Conservation (phyloP, 2,113 vertebrate genomes). For the Empidonax traillii region DNA sequence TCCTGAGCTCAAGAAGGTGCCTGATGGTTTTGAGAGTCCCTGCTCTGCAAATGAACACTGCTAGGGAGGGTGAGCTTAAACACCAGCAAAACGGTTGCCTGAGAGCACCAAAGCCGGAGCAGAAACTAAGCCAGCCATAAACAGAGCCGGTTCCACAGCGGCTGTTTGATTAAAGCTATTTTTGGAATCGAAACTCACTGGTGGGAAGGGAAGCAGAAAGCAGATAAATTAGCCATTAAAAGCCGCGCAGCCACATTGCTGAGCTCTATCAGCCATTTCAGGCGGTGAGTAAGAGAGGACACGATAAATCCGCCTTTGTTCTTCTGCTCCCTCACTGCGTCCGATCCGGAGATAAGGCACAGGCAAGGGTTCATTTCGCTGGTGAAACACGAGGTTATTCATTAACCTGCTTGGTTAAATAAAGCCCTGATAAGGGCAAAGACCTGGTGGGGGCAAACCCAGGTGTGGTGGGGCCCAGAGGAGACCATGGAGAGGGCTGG, state of each 20-base stretch:
- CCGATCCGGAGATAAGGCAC: not conserved
- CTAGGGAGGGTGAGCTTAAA: not conserved
- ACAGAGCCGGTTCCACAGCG: not conserved
- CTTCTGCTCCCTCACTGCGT: not conserved
- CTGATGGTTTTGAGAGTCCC: not conserved
- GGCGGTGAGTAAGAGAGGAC: not conserved
- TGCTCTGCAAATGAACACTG: fast-evolving
- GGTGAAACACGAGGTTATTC: conserved; percentile 25
- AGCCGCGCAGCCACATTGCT: not conserved
- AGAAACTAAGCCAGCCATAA: not conserved
- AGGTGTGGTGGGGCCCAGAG: not conserved
- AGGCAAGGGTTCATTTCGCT: not conserved
- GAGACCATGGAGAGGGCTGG: fast-evolving
- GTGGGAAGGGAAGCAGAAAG: conserved; percentile 11
- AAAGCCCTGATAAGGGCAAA: conserved; percentile 3
- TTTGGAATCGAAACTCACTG: not conserved
- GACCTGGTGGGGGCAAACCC: not conserved
- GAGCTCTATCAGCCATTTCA: not conserved
- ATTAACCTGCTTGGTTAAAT: conserved; percentile 49
- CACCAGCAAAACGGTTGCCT: not conserved
- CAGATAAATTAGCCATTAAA: conserved; percentile 24
- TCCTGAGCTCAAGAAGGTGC: not conserved
- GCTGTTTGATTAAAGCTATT: not conserved
- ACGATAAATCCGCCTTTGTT: conserved; percentile 42
- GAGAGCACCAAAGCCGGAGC: not conserved